Evolutionary conservation across 1,140 invertebrate genomes (phyloP), one percentile per base, ranked within the genome.

Genomic region (Phymorhynchus buccinoides): DNA sequence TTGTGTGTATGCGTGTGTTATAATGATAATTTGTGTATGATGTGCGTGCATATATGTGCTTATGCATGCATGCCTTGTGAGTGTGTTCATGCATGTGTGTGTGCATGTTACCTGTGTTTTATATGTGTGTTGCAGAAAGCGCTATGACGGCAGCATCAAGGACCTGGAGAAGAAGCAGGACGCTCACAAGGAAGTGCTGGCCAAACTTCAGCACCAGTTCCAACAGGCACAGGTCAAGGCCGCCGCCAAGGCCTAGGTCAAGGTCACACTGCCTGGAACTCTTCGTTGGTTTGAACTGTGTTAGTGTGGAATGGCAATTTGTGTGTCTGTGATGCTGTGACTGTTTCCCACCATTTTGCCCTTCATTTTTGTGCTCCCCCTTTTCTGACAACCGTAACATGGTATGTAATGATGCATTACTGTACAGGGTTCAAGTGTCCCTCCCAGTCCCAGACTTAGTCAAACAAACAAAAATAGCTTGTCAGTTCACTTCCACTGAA

Each of bases 81-180:
- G n/a, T n/a, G n/a, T n/a, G n/a, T n/a, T n/a, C n/a, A n/a, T n/a
- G n/a, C n/a, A n/a, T n/a, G n/a, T n/a, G n/a, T n/a, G n/a, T n/a
- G n/a, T n/a, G n/a, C n/a, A n/a, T n/a, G n/a, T n/a, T n/a, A n/a
- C n/a, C n/a, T n/a, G n/a, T n/a, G n/a, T n/a, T n/a, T n/a, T n/a
- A n/a, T n/a, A n/a, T n/a, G n/a, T 48, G 44, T 14, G 86, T 92
- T 93, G 62, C 87, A 95, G 95, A 80, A 97, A 97, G 93, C 94
- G 96, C 86, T 95, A 96, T 82, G 97, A 97, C 87, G 95, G 95
- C 75, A 80, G 86, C 0, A 95, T 98, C 86, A 94, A 95, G 66
- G 95, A 95, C 37, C 93, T 97, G 90, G 96, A 97, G 90, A 96
- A 96, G 90, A 97, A 97, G 92, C 96, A 97, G 92, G 96, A 97